These are phyloP conservation scores for Novumbra hubbsi DNA, from an alignment of 2,797 vertebrate genomes.

Conservation along the genomic window DNA sequence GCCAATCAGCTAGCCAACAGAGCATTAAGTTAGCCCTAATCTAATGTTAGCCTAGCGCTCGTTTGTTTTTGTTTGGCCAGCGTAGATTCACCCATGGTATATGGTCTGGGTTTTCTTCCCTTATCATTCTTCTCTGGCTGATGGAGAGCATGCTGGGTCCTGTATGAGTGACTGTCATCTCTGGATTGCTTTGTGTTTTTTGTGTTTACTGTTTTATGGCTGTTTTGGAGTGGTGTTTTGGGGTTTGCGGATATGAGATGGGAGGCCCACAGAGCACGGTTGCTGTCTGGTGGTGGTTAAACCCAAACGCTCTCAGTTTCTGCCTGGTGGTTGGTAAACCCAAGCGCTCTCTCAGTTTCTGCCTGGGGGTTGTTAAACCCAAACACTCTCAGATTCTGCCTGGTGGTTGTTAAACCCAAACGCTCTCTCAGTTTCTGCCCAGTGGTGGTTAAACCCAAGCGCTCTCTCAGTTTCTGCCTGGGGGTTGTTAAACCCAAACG, in stretches of 20 bases:
- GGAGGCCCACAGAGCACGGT: constrained; percentile 6
- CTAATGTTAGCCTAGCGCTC: neutral
- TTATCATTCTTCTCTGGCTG: neutral
- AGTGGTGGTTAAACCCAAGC: neutral
- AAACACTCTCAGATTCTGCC: neutral
- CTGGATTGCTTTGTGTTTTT: constrained; percentile 66
- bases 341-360: neutral
- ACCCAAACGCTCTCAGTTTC: neutral
- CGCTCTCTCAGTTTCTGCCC: constrained; percentile 4
- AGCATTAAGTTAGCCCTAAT: neutral
- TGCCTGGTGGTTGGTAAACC: neutral
- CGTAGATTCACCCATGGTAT: too few relatives aligned
- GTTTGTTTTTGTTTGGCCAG: neutral
- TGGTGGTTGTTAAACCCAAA: too few relatives aligned
- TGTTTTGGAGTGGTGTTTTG: constrained; percentile 42
- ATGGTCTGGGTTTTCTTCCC: neutral
- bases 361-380: neutral
- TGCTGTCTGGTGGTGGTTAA: neutral
- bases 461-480: neutral
- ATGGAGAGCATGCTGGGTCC: constrained; percentile 31
- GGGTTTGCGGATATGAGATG: neutral
- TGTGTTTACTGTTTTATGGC: constrained; percentile 67
- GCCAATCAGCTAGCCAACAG: neutral
- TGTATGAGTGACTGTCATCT: constrained; percentile 36
- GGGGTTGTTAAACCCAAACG: too few relatives aligned